Percentiles rank a stretch among this genome's conserved stretches.
phyloP scores from a whole-genome alignment of 64 coral and sea anemone species.

The Exaiptasia diaphana region DNA sequence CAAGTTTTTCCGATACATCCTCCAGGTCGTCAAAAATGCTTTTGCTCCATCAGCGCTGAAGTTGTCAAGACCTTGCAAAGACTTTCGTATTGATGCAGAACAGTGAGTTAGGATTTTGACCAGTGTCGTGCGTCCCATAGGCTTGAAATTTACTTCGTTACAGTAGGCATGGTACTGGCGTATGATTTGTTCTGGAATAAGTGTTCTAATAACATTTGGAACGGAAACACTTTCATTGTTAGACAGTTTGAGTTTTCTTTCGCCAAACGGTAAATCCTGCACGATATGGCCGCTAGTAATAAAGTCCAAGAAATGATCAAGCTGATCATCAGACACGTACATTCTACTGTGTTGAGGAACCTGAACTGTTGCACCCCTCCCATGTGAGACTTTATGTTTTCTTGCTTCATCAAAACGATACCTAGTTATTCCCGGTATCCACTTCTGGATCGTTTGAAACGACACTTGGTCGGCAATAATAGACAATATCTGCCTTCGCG shows the following conservation, averaged over 20 bases:
- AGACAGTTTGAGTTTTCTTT: not conserved
- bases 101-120: constrained; percentile 45
- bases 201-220: constrained; percentile 55
- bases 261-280: not conserved
- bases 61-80: constrained; percentile 56
- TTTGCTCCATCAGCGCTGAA: constrained; percentile 9
- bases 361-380: not conserved
- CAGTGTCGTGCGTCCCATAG: constrained; percentile 6
- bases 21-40: constrained; percentile 16
- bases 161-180: constrained; percentile 36
- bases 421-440: not conserved
- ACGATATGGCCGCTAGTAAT: not conserved
- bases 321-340: not conserved
- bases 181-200: constrained; percentile 47
- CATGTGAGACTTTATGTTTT: not conserved
- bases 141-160: not conserved
- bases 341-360: not conserved
- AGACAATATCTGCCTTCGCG: not conserved
- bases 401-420: not conserved
- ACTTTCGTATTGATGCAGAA: constrained; percentile 39
- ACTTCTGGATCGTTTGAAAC: not conserved
- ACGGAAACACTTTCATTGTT: not conserved
- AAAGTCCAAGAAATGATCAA: not conserved
- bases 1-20: no score
- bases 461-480: not conserved